Evolutionary conservation across 2,888 invertebrate genomes (phyloP).

Genomic region (Melieria crassipennis): DNA sequence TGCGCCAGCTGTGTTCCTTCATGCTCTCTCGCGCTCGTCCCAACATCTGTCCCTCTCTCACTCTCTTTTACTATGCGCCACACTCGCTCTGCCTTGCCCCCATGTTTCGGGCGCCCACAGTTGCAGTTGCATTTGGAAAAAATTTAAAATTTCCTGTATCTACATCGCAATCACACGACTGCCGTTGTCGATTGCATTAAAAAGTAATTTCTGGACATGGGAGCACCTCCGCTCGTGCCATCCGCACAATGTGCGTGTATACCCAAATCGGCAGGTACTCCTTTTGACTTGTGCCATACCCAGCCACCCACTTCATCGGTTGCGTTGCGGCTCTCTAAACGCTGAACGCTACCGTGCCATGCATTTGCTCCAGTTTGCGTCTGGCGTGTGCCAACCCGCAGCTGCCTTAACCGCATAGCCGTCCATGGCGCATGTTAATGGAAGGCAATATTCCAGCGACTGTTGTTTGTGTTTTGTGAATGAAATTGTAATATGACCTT

Average conservation of each 20-base stretch:
- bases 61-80: background rate
- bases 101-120: background rate
- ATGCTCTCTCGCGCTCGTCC: background rate
- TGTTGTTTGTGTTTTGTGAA: conserved; percentile 52
- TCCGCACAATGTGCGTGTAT: too few species aligned
- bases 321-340: too few species aligned
- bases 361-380: too few species aligned
- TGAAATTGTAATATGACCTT: conserved; percentile 60
- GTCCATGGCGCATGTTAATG: conserved; percentile 23
- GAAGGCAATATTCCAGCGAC: conserved; percentile 36
- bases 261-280: too few species aligned
- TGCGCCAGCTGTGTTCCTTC: background rate
- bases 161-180: background rate
- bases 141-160: conserved; percentile 10
- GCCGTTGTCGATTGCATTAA: too few species aligned
- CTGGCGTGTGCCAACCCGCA: conserved; percentile 19
- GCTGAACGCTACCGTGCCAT: too few species aligned
- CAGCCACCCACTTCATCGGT: too few species aligned
- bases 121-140: background rate
- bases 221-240: too few species aligned
- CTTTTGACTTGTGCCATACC: too few species aligned
- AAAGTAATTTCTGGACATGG: too few species aligned
- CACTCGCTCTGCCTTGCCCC: too few species aligned
- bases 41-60: background rate
- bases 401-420: conserved; percentile 22